Base-by-base conservation (phyloP, 1,140 invertebrate genomes). In the Cydia strobilella region DNA sequence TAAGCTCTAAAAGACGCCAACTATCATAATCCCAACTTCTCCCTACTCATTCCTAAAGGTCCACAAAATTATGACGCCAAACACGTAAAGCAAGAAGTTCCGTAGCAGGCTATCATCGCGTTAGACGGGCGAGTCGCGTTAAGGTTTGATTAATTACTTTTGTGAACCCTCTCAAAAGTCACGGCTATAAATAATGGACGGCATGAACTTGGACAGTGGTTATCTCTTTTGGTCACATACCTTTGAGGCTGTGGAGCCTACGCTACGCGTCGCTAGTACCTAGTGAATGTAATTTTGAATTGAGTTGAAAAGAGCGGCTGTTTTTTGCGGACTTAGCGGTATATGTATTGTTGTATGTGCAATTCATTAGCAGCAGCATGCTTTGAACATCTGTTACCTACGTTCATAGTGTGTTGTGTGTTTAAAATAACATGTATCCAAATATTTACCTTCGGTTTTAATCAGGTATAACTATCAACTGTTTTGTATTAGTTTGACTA, bases 91-190 rank as follows among this genome's bases (percentile, higher is more conserved):
- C 65, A 69, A 69, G 65, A 42, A 69, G 65, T 42, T 69, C 65
- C 65, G 18, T 66, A 25, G 63, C 63, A 31, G 25, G 20, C 63
- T 31, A 31, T 69, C 65, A 69, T 23, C 65, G 9, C 15, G 65
- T n/a, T 23, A 66, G n/a, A 69, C 27, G 65, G 31, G 31, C n/a
- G 27, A 66, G 65, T 69, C 31, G 65, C 35, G 65, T 39, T 69
- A 31, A 25, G 31, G 25, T 69, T 35, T 69, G 65, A 69, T 69
- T 69, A 69, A 69, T 69, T 69, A 69, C 65, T n/a, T 39, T 42
- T 18, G 65, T 69, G 65, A 39, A 39, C 65, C 65, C 65, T 69
- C 27, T 69, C 65, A 69, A 69, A 69, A 69, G 65, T 69, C 65
- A 69, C 27, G 31, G 15, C 65, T 3, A 69, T 69, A 69, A 69